Evolutionary conservation across 2,113 vertebrate species (phyloP).

Genomic region (Cyanoramphus novaezelandiae): DNA sequence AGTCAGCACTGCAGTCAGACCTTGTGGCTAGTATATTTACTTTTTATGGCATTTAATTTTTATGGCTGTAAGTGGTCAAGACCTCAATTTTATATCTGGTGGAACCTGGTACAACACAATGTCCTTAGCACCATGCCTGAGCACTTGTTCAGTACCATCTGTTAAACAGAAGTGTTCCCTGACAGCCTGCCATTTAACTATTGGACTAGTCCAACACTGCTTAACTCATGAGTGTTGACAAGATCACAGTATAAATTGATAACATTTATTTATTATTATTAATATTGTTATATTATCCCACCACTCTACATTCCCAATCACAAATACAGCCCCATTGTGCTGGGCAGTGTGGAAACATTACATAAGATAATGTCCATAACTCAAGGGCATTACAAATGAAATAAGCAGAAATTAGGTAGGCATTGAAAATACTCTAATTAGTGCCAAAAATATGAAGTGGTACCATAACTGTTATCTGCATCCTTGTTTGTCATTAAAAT

Average conservation of each 20-base stretch:
- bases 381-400: background rate
- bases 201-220: background rate
- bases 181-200: conserved; percentile 25
- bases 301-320: background rate
- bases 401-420: background rate
- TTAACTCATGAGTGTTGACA: background rate
- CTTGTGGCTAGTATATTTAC: background rate
- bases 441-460: background rate
- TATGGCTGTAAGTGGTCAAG: conserved; percentile 28
- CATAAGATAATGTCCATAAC: background rate
- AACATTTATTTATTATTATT: background rate
- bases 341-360: background rate
- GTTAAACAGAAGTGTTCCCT: conserved; percentile 41
- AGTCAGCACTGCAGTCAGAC: background rate
- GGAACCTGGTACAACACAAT: background rate
- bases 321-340: background rate
- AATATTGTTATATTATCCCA: background rate
- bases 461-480: background rate
- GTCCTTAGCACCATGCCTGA: background rate
- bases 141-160: conserved; percentile 6
- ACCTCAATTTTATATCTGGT: conserved; percentile 7
- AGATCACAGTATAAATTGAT: background rate
- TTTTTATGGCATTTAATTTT: background rate
- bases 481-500: conserved; percentile 13
- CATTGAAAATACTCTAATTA: background rate